A percentile compares a stretch with the other conserved stretches of the same genome.
phyloP scores from a whole-genome alignment of 2,888 invertebrate species.

The Marasmarcha lunaedactyla region DNA sequence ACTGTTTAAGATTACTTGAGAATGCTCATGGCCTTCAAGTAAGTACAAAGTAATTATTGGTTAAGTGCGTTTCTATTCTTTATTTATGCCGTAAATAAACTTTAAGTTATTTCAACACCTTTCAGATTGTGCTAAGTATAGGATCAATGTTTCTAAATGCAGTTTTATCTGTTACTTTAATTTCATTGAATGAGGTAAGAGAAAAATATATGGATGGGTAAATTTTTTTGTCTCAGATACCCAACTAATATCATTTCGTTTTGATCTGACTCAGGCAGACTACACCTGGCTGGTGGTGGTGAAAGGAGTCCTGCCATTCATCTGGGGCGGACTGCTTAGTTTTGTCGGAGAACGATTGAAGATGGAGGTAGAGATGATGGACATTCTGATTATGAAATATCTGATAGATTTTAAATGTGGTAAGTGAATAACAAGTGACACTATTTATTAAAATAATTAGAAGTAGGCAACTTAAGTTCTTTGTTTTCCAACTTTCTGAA shows the following conservation, averaged over 20 bases:
- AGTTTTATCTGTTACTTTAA: neutral
- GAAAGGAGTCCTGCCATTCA: neutral
- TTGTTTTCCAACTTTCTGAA: no score
- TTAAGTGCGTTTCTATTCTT: neutral
- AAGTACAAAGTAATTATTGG: neutral
- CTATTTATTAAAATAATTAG: neutral
- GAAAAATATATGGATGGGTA: no score
- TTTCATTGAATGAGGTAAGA: neutral
- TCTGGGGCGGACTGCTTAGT: neutral
- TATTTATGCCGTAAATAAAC: no score
- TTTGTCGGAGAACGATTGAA: neutral
- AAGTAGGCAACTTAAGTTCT: no score
- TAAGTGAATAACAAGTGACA: slow-evolving; percentile 22
- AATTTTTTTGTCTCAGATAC: no score
- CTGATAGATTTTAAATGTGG: slow-evolving; percentile 40
- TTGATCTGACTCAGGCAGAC: neutral
- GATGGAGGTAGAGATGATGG: slow-evolving; percentile 32
- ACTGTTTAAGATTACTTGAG: neutral
- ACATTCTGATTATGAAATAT: slow-evolving; percentile 33
- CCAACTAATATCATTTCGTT: no score
- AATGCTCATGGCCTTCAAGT: neutral
- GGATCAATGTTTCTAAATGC: neutral
- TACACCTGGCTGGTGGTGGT: neutral
- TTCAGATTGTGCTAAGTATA: neutral
- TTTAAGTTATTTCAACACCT: no score